Percentiles rank a stretch among this genome's conserved stretches.
Evolutionary conservation across 1,140 invertebrate species (phyloP).

Genomic region (Yoshiicerus persimilis): DNA sequence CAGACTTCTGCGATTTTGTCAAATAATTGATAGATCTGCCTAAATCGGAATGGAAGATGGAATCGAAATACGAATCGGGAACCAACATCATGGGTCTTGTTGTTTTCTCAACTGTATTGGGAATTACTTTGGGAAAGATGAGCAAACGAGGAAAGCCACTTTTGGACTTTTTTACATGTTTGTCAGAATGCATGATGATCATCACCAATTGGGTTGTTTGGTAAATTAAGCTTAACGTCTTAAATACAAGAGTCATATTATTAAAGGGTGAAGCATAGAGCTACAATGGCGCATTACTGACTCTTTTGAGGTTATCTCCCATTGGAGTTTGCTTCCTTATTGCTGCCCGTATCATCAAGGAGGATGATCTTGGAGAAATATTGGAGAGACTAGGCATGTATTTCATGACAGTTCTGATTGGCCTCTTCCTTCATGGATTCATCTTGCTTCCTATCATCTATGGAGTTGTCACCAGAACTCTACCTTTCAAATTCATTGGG

Average conservation of each 20-base stretch:
- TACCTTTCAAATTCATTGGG: slow-evolving; percentile 78
- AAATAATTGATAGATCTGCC: slow-evolving; percentile 55
- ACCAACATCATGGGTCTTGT: slow-evolving; percentile 81
- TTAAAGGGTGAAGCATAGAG: too few species aligned
- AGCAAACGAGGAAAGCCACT: slow-evolving; percentile 69
- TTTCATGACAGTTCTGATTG: slow-evolving; percentile 84
- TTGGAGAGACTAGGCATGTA: slow-evolving; percentile 86
- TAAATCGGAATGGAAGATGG: slow-evolving; percentile 64
- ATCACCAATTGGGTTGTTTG: slow-evolving; percentile 84
- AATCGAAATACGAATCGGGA: slow-evolving; percentile 63
- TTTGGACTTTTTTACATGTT: slow-evolving; percentile 70
- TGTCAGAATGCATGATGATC: slow-evolving; percentile 82
- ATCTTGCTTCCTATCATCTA: slow-evolving; percentile 82
- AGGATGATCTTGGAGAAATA: slow-evolving; percentile 76
- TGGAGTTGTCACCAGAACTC: slow-evolving; percentile 71
- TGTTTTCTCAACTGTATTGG: slow-evolving; percentile 74
- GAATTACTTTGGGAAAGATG: slow-evolving; percentile 76
- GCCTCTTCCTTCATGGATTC: slow-evolving; percentile 86
- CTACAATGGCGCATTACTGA: too few species aligned
- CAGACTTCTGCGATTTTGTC: too few species aligned
- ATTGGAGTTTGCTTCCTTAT: slow-evolving; percentile 89
- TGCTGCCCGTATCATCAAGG: slow-evolving; percentile 84
- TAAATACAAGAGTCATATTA: too few species aligned
- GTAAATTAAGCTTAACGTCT: slow-evolving; percentile 56
- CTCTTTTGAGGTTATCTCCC: slow-evolving; percentile 79